Base-by-base conservation (phyloP, 1,140 invertebrate genomes). In the Caerostris darwini region DNA sequence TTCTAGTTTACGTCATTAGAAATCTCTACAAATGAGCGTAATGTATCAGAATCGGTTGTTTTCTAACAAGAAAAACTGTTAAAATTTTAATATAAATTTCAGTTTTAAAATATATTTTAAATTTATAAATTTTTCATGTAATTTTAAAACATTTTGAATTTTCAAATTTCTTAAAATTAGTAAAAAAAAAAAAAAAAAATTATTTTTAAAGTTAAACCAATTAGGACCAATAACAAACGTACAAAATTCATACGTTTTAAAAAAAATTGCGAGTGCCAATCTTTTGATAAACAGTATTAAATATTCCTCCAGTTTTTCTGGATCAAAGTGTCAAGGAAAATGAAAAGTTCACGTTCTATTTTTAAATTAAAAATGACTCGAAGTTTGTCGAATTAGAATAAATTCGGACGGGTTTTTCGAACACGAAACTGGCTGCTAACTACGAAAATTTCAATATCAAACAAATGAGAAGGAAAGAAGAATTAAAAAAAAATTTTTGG, bases 381-480 rank as follows among this genome's bases (percentile, higher is more conserved):
- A 50, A 77, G 71, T 8, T 50, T 77, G 34, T 77, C 71, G 19
- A 77, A 77, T 50, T 77, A 50, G 53, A 77, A 77, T 50, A 77
- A 77, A 77, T 77, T 77, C 71, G 50, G 34, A 77, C 34, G 53
- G 50, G 34, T 53, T 77, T 77, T 77, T 77, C 12, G 14, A 53
- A 53, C 19, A 58, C 19, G n/a, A 85, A 85, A 59, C 19, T 58
- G 83, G 57, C 19, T 59, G 57, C 56, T 85, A 85, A 85, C 83
- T 85, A 85, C 57, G 83, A 85, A 85, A 57, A 85, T 57, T 85
- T 58, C 19, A 14, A 67, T 67, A 14, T 14, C 64, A 85, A 85
- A 77, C 71, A 77, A 85, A 85, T 85, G 57, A 85, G 83, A 85
- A 77, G 34, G 71, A 85, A 85, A 85, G 83, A 10, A 8, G 19